Evolutionary conservation across 2,113 vertebrate genomes (phyloP).

Genomic region (Corapipo altera): DNA sequence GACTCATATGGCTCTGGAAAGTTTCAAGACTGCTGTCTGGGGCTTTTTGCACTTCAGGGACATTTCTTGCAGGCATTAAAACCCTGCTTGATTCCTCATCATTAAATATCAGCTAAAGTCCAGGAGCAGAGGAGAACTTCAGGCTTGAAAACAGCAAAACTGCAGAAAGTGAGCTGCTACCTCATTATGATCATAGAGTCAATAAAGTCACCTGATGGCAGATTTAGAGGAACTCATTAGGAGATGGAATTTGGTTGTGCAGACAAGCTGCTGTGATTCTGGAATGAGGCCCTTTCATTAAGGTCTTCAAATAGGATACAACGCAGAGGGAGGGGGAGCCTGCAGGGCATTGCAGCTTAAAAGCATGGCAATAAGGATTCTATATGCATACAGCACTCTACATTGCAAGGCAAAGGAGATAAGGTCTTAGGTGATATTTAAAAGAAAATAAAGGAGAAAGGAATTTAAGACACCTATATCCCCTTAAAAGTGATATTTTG

Average conservation of each 20-base stretch:
- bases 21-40: slow-evolving; percentile 38
- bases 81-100: slow-evolving; percentile 56
- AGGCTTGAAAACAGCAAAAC: slow-evolving; percentile 35
- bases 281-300: slow-evolving; percentile 68
- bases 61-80: slow-evolving; percentile 63
- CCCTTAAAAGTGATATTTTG: slow-evolving; percentile 18
- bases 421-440: neutral
- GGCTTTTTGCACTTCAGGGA: slow-evolving; percentile 23
- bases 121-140: neutral
- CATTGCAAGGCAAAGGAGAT: neutral
- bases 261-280: slow-evolving; percentile 65
- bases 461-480: neutral
- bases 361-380: slow-evolving; percentile 18
- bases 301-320: slow-evolving; percentile 69
- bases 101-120: slow-evolving; percentile 64
- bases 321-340: slow-evolving; percentile 33
- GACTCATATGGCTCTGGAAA: slow-evolving; percentile 65
- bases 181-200: slow-evolving; percentile 77
- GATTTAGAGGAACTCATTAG: slow-evolving; percentile 80
- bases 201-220: slow-evolving; percentile 80
- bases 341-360: slow-evolving; percentile 27
- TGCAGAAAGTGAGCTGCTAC: slow-evolving; percentile 66
- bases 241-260: slow-evolving; percentile 66
- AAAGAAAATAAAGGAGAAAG: slow-evolving; percentile 20
- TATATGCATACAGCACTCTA: neutral